Evolutionary conservation across 2,888 invertebrate species (phyloP).

Genomic region (Harpalus rufipes): DNA sequence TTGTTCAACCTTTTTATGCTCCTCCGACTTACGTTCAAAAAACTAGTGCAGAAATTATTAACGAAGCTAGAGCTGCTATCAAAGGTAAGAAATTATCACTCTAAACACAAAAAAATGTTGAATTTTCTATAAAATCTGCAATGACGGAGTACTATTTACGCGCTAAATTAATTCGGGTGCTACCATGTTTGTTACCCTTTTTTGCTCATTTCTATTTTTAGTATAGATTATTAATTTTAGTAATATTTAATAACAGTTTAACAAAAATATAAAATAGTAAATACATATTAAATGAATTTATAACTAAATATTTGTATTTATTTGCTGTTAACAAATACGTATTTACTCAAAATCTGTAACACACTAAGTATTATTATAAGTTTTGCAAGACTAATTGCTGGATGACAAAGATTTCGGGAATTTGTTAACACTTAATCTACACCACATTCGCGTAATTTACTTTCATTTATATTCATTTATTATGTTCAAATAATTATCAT

Average conservation of each 20-base stretch:
- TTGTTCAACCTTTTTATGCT: constrained; percentile 81
- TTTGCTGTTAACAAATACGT: no score
- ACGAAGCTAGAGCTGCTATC: constrained; percentile 85
- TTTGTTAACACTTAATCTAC: no score
- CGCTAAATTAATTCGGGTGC: not conserved
- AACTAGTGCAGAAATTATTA: constrained; percentile 90
- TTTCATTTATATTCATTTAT: no score
- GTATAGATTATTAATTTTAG: not conserved
- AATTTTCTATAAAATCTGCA: not conserved
- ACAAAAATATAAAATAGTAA: not conserved
- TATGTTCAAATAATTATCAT: no score
- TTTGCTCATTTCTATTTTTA: constrained; percentile 2
- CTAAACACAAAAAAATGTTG: not conserved
- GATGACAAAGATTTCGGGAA: not conserved
- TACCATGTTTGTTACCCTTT: not conserved
- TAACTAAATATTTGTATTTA: no score
- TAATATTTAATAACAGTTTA: not conserved
- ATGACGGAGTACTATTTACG: not conserved
- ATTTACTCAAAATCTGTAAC: no score
- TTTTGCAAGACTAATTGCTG: not conserved
- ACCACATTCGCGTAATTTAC: no score
- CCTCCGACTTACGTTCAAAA: constrained; percentile 81
- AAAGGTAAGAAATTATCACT: constrained; percentile 72
- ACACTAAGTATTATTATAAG: not conserved
- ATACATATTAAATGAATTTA: no score